Conservation (phyloP, 2,797 vertebrate genomes). For the Pseudomugil gertrudae region DNA sequence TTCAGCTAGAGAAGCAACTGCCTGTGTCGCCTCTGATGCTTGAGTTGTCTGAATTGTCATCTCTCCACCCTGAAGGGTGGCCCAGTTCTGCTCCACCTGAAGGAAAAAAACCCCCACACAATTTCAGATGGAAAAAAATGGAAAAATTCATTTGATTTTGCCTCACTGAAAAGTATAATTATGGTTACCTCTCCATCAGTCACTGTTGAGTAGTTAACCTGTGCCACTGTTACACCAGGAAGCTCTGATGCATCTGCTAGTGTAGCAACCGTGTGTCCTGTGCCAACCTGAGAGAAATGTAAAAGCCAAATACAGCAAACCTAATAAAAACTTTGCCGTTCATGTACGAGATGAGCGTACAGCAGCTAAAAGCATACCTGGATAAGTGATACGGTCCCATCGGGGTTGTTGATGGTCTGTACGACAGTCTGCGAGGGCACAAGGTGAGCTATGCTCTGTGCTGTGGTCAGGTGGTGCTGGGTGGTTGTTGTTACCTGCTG, state of each 20-base stretch:
- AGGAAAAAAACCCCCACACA: neutral
- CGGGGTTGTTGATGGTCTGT: conserved; percentile 98
- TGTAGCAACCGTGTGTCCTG: conserved; percentile 95
- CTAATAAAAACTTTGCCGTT: neutral
- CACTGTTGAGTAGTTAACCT: conserved; percentile 96
- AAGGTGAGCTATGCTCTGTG: conserved; percentile 94
- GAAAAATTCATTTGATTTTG: neutral
- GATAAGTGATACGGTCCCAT: conserved; percentile 97
- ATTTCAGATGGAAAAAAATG: neutral
- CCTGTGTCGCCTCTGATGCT: conserved; percentile 96
- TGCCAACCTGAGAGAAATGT: conserved; percentile 87
- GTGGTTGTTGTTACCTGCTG: conserved; percentile 84
- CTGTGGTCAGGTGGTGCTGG: conserved; percentile 83
- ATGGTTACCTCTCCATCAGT: conserved; percentile 90
- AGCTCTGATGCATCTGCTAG: conserved; percentile 95
- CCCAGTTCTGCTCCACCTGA: conserved; percentile 96
- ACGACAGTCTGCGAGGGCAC: conserved; percentile 97
- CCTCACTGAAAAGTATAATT: neutral
- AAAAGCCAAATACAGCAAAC: neutral
- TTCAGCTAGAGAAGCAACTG: conserved; percentile 94
- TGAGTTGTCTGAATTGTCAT: conserved; percentile 99
- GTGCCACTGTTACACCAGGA: conserved; percentile 94
- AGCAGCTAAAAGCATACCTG: conserved; percentile 80
- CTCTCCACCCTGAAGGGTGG: conserved; percentile 93
- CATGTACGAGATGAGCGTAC: too few relatives aligned